phyloP scores from a whole-genome alignment of 2,888 invertebrate genomes.

The Globia sparganii region DNA sequence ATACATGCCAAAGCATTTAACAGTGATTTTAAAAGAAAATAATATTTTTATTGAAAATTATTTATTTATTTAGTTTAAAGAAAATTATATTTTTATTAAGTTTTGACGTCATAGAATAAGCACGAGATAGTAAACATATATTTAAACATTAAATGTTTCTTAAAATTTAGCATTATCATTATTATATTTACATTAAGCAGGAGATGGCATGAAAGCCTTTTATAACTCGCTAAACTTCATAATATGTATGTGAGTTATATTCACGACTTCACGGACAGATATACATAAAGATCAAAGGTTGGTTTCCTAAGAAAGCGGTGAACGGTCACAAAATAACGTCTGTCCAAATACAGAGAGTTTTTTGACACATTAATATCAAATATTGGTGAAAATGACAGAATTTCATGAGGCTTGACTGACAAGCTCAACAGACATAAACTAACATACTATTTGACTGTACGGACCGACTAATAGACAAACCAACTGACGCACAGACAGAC shows the following conservation, averaged over 20 bases:
- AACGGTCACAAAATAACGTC: too few species aligned
- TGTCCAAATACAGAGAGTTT: too few species aligned
- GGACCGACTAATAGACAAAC: not conserved
- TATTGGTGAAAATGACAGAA: too few species aligned
- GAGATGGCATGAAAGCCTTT: slow-evolving; percentile 15
- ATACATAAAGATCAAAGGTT: too few species aligned
- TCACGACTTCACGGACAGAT: not conserved
- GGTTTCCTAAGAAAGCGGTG: too few species aligned
- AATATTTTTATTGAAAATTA: slow-evolving; percentile 15
- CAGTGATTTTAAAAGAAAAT: slow-evolving; percentile 55
- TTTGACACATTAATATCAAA: too few species aligned
- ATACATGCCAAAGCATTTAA: slow-evolving; percentile 74
- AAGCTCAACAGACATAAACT: not conserved
- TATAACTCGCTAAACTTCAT: not conserved
- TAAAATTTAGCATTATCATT: not conserved
- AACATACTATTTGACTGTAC: not conserved
- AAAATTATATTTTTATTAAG: slow-evolving; percentile 26
- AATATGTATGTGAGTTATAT: not conserved
- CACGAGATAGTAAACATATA: not conserved
- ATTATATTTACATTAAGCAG: not conserved
- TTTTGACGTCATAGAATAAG: slow-evolving; percentile 27
- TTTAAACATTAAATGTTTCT: slow-evolving; percentile 9
- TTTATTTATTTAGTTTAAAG: slow-evolving; percentile 11
- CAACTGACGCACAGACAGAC: not conserved
- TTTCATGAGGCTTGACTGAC: not conserved